Evolutionary conservation across 2,888 invertebrate species (phyloP).

Genomic region (Ormyrus rosae): DNA sequence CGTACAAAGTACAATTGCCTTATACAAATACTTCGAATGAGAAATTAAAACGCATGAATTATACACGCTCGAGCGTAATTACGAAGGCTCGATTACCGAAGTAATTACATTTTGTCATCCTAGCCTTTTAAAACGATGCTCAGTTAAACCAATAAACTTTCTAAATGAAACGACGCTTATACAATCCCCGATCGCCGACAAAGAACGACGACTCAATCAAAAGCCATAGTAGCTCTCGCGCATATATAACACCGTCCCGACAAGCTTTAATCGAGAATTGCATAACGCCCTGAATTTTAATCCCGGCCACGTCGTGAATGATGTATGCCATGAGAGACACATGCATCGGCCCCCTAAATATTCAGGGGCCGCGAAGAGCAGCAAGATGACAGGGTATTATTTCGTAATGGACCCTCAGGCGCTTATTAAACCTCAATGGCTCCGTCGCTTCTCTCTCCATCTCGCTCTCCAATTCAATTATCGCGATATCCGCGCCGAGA

Average conservation of each 20-base stretch:
- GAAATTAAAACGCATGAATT: too few species aligned
- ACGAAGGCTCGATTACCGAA: too few species aligned
- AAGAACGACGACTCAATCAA: too few species aligned
- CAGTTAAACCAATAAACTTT: neutral
- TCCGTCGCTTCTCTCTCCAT: slow-evolving; percentile 18
- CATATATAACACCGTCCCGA: too few species aligned
- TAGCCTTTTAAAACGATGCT: neutral
- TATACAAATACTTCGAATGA: too few species aligned
- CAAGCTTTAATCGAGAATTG: slow-evolving; percentile 8
- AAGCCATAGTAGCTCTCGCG: neutral
- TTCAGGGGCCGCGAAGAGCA: slow-evolving; percentile 1
- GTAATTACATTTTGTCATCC: too few species aligned
- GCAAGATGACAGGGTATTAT: slow-evolving; percentile 41
- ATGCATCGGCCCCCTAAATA: slow-evolving; percentile 37
- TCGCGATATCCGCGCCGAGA: neutral
- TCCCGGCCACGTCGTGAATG: slow-evolving; percentile 4
- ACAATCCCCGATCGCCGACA: too few species aligned
- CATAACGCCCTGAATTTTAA: slow-evolving; percentile 15
- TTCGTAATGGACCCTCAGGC: slow-evolving; percentile 30
- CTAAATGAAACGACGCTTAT: too few species aligned
- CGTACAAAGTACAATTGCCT: too few species aligned
- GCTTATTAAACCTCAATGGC: slow-evolving; percentile 35
- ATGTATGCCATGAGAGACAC: slow-evolving; percentile 8
- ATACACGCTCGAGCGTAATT: too few species aligned
- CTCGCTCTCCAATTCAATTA: slow-evolving; percentile 31